Evolutionary conservation across 1,140 invertebrate genomes (phyloP).

Genomic region (Diabrotica undecimpunctata): DNA sequence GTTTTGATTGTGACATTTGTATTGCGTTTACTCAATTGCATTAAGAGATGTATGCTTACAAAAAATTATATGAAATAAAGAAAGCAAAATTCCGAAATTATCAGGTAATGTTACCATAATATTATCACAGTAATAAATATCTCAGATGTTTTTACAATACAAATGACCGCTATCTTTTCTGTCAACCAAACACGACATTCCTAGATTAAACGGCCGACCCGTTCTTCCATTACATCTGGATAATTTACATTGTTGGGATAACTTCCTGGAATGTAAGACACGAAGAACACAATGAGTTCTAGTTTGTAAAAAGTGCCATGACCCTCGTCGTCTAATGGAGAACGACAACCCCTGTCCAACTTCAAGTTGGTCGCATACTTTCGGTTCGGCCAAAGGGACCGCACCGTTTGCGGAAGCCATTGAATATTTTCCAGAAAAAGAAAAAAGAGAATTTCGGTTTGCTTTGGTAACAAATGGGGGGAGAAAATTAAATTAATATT

Average conservation of each 20-base stretch:
- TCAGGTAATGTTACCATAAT: too few relatives aligned
- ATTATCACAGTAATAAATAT: too few relatives aligned
- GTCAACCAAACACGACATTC: neutral
- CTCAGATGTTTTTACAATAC: too few relatives aligned
- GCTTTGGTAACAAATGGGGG: too few relatives aligned
- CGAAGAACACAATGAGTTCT: neutral
- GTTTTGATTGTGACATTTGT: too few relatives aligned
- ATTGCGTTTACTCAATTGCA: too few relatives aligned
- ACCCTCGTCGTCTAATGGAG: neutral
- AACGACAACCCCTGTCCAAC: neutral
- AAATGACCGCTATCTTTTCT: too few relatives aligned
- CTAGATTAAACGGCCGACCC: neutral
- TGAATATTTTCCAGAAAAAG: neutral
- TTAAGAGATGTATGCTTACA: too few relatives aligned
- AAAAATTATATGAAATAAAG: too few relatives aligned
- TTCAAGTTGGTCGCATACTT: neutral
- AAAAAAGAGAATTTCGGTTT: too few relatives aligned
- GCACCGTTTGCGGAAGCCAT: neutral
- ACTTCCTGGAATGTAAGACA: conserved; percentile 2
- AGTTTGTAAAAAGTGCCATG: neutral
- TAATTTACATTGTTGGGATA: conserved; percentile 2
- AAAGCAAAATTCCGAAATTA: too few relatives aligned
- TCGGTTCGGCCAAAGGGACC: neutral
- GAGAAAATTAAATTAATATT: too few relatives aligned
- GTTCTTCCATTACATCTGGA: neutral